Percentiles rank a stretch among this genome's conserved stretches.
phyloP scores from a whole-genome alignment of 2,888 invertebrate species.

The Norana najaformis region DNA sequence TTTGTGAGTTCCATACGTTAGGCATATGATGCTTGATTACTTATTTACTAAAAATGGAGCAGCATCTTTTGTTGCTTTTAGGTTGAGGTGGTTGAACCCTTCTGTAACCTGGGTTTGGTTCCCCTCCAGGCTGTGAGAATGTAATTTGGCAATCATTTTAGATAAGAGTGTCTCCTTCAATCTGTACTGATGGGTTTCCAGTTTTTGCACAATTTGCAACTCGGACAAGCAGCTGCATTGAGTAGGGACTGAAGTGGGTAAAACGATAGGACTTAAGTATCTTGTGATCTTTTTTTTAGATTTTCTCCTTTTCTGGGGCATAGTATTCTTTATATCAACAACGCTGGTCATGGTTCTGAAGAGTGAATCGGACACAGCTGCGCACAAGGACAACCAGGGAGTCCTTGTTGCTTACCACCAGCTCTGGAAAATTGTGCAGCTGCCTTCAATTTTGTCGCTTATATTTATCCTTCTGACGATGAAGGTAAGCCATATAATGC shows the following conservation, averaged over 20 bases:
- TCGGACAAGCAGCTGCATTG: no score
- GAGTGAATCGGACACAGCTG: constrained; percentile 68
- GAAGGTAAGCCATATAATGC: constrained; percentile 71
- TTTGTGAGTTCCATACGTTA: background rate
- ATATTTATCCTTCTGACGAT: constrained; percentile 82
- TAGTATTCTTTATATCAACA: constrained; percentile 85
- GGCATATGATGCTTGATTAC: no score
- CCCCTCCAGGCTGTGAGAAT: no score
- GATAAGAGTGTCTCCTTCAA: no score
- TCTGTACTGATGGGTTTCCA: no score
- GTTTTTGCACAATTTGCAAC: no score
- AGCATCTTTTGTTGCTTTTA: no score
- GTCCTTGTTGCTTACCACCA: constrained; percentile 78
- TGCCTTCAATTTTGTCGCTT: constrained; percentile 79
- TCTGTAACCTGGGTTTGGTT: no score
- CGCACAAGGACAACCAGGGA: constrained; percentile 60
- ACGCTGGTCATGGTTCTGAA: constrained; percentile 87
- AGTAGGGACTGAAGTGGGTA: background rate
- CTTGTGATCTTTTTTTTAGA: constrained; percentile 64
- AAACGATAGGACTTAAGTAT: no score
- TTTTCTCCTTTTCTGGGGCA: constrained; percentile 93
- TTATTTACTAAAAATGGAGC: background rate
- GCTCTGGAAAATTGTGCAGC: constrained; percentile 78
- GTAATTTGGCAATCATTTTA: no score
- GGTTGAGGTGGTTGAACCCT: no score